phyloP scores from a whole-genome alignment of 1,140 invertebrate genomes.

The Vollenhovia emeryi region DNA sequence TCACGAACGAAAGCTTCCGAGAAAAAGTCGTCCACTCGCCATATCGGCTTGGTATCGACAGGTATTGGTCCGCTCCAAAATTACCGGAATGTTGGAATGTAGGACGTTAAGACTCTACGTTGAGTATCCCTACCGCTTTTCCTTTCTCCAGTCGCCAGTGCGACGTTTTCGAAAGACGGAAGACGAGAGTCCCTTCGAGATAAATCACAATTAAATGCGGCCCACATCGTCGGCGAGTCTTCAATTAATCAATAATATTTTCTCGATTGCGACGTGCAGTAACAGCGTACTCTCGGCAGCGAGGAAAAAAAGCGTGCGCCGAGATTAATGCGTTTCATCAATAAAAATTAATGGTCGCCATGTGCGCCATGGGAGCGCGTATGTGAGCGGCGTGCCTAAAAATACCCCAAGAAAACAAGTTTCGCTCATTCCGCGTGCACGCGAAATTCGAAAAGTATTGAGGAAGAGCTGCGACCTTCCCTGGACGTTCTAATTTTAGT shows the following conservation, averaged over 20 bases:
- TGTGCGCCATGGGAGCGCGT: neutral
- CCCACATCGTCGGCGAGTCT: slow-evolving; percentile 17
- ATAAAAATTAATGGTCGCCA: slow-evolving; percentile 44
- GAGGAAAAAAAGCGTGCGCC: neutral
- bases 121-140: neutral
- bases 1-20: neutral
- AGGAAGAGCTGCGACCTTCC: neutral
- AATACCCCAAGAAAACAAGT: slow-evolving; percentile 9
- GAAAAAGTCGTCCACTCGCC: neutral
- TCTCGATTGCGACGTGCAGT: neutral
- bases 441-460: neutral
- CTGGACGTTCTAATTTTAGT: neutral
- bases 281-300: neutral
- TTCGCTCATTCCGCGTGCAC: neutral
- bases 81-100: slow-evolving; percentile 33
- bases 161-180: slow-evolving; percentile 22
- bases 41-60: too few species aligned
- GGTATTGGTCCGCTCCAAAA: neutral
- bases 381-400: neutral
- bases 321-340: slow-evolving; percentile 53
- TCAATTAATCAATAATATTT: slow-evolving; percentile 48
- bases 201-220: slow-evolving; percentile 51
- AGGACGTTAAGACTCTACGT: slow-evolving; percentile 6
- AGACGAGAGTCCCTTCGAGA: slow-evolving; percentile 5
- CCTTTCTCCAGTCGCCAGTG: slow-evolving; percentile 6